phyloP scores from a whole-genome alignment of 2,797 vertebrate species.

The Potorous gilbertii region DNA sequence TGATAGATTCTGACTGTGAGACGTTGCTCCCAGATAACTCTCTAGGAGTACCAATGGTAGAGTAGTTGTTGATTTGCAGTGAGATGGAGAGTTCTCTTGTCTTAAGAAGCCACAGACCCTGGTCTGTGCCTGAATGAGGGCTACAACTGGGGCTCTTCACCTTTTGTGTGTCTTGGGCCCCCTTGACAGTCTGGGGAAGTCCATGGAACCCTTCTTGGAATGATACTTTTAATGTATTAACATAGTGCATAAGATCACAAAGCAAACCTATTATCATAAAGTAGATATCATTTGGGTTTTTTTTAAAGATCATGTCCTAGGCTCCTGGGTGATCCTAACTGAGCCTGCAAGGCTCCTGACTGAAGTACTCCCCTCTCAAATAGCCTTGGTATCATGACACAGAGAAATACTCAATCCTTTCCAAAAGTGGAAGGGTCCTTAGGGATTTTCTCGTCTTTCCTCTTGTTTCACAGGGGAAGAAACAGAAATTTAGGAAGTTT shows the following conservation, averaged over 20 bases:
- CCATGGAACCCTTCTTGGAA: not conserved
- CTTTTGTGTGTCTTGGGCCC: too few relatives aligned
- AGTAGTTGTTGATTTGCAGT: not conserved
- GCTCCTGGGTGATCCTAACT: not conserved
- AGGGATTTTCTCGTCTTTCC: not conserved
- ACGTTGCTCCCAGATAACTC: too few relatives aligned
- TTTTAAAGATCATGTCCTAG: too few relatives aligned
- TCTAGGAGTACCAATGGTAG: too few relatives aligned
- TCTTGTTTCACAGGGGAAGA: not conserved
- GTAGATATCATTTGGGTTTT: too few relatives aligned
- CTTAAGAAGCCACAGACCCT: too few relatives aligned
- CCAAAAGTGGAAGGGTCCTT: not conserved
- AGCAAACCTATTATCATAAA: not conserved
- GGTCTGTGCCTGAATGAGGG: not conserved
- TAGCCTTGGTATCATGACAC: not conserved
- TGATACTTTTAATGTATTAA: not conserved
- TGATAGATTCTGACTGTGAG: not conserved
- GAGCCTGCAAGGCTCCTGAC: not conserved
- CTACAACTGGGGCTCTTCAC: not conserved
- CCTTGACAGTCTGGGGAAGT: not conserved
- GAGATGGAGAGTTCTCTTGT: not conserved
- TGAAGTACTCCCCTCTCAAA: too few relatives aligned
- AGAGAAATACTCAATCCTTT: not conserved
- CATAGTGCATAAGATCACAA: not conserved
- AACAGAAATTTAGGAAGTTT: not conserved